phyloP scores from a whole-genome alignment of 2,888 invertebrate species.

The Ophioninae sp. region DNA sequence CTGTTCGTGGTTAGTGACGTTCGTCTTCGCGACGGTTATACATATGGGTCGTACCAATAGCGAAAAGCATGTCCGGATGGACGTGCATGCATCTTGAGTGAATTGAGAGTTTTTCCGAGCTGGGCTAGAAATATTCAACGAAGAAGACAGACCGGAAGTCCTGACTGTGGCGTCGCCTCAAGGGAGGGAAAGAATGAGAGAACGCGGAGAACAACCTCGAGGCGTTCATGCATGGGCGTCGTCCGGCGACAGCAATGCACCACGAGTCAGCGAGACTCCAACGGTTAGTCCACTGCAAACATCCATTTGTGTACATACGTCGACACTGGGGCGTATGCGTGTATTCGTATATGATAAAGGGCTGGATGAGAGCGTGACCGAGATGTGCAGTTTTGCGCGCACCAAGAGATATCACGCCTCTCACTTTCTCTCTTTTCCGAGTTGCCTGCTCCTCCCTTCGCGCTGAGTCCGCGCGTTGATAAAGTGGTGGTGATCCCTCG shows the following conservation, averaged over 20 bases:
- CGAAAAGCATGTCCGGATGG: slow-evolving; percentile 34
- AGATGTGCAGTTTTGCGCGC: slow-evolving; percentile 45
- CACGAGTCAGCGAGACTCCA: slow-evolving; percentile 49
- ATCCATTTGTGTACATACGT: slow-evolving; percentile 5
- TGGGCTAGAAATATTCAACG: slow-evolving; percentile 41
- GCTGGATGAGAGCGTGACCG: slow-evolving; percentile 30
- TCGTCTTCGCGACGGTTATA: background rate
- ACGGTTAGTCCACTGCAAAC: slow-evolving; percentile 24
- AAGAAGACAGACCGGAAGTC: background rate
- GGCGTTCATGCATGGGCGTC: slow-evolving; percentile 55
- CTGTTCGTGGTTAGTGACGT: background rate
- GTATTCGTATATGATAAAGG: background rate
- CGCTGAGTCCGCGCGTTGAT: slow-evolving; percentile 29
- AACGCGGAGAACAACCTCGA: slow-evolving; percentile 9
- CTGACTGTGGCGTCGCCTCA: background rate
- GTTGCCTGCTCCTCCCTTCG: slow-evolving; percentile 29
- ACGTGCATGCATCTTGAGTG: slow-evolving; percentile 29
- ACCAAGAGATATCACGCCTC: slow-evolving; percentile 38
- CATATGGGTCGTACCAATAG: slow-evolving; percentile 22
- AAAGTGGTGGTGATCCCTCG: slow-evolving; percentile 36
- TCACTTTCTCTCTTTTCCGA: slow-evolving; percentile 48
- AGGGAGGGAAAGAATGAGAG: slow-evolving; percentile 9
- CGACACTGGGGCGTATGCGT: background rate
- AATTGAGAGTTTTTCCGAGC: slow-evolving; percentile 26
- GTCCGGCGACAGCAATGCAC: slow-evolving; percentile 40